Conservation (phyloP, 2,888 invertebrate genomes). For the Heteromyza rotundicornis region DNA sequence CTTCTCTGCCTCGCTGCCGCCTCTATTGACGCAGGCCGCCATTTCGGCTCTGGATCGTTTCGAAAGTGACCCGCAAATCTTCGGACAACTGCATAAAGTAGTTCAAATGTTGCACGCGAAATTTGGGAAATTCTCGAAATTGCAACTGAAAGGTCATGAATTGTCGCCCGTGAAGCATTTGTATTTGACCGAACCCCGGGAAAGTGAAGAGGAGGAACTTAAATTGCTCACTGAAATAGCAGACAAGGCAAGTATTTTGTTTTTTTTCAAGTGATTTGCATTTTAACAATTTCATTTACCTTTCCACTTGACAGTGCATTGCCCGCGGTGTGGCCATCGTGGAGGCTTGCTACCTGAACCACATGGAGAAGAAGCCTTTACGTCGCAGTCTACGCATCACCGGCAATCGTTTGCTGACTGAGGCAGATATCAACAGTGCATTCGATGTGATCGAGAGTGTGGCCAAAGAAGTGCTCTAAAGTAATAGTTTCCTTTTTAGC, state of each 20-base stretch:
- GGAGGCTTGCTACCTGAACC: conserved; percentile 72
- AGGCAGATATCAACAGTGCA: conserved; percentile 67
- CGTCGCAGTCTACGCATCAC: conserved; percentile 77
- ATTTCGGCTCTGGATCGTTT: conserved; percentile 79
- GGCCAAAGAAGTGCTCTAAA: conserved; percentile 55
- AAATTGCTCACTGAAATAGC: conserved; percentile 70
- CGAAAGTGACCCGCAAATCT: conserved; percentile 70
- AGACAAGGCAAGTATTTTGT: conserved; percentile 58
- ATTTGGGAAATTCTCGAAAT: conserved; percentile 63
- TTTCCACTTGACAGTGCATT: conserved; percentile 64
- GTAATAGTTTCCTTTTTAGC: not conserved
- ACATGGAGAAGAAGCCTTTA: conserved; percentile 70
- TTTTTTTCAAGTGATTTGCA: not conserved
- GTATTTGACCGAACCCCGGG: conserved; percentile 66
- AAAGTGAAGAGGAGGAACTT: conserved; percentile 63
- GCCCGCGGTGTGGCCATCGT: conserved; percentile 74
- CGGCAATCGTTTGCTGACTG: conserved; percentile 70
- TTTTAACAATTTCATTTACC: not conserved
- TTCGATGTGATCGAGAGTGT: conserved; percentile 61
- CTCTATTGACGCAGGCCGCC: conserved; percentile 88
- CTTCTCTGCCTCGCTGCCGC: conserved; percentile 96
- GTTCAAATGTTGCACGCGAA: conserved; percentile 68
- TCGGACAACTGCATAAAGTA: conserved; percentile 68
- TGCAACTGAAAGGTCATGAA: conserved; percentile 67
- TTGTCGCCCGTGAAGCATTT: conserved; percentile 80